Evolutionary conservation across 2,888 invertebrate genomes (phyloP).

Genomic region (Trichacis sp.): DNA sequence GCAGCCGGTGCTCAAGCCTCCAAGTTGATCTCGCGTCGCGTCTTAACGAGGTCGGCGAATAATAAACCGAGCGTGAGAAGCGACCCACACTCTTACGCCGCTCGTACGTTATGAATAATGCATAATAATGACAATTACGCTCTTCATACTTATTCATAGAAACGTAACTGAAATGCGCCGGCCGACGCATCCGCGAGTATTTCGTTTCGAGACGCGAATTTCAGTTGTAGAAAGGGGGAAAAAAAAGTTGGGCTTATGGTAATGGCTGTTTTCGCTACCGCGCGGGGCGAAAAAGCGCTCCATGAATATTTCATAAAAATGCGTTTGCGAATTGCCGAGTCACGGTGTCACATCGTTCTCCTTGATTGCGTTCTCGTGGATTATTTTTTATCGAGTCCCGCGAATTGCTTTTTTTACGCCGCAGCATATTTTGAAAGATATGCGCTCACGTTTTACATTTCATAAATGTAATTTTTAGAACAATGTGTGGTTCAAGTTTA

Average conservation of each 20-base stretch:
- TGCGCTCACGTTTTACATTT: too few species aligned
- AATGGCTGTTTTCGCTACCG: slow-evolving; percentile 21
- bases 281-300: slow-evolving; percentile 17
- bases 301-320: slow-evolving; percentile 34
- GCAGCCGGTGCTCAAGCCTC: slow-evolving; percentile 17
- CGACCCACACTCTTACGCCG: slow-evolving; percentile 46
- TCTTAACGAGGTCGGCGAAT: slow-evolving; percentile 50
- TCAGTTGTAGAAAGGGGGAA: slow-evolving; percentile 11
- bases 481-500: too few species aligned
- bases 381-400: background rate
- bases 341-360: slow-evolving; percentile 1
- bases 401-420: background rate
- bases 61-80: slow-evolving; percentile 55
- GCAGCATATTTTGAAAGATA: too few species aligned
- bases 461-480: too few species aligned
- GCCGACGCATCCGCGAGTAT: slow-evolving; percentile 21
- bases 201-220: slow-evolving; percentile 22
- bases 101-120: slow-evolving; percentile 58
- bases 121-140: slow-evolving; percentile 55
- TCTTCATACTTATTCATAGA: slow-evolving; percentile 52
- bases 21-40: slow-evolving; percentile 27
- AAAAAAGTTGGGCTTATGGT: slow-evolving; percentile 30
- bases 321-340: slow-evolving; percentile 14
- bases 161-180: slow-evolving; percentile 43
- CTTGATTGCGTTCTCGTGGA: slow-evolving; percentile 5